phyloP scores from a whole-genome alignment of 2,888 invertebrate species.

The Blera fallax region DNA sequence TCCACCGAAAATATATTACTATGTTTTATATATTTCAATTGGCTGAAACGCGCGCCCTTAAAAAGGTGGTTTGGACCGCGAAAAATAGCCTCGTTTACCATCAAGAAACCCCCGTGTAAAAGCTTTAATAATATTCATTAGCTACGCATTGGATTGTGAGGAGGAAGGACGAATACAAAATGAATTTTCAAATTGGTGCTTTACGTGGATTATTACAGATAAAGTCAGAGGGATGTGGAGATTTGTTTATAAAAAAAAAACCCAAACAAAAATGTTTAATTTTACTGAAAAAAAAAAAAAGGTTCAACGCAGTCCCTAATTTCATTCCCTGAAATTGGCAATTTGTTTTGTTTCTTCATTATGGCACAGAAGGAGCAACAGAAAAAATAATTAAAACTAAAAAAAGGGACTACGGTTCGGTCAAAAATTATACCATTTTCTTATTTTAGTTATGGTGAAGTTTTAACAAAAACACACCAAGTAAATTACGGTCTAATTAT shows the following conservation, averaged over 20 bases:
- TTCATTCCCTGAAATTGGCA: conserved; percentile 26
- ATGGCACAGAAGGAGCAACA: background rate
- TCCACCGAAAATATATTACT: conserved; percentile 1
- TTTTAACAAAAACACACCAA: conserved; percentile 22
- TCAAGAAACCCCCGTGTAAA: background rate
- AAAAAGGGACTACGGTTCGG: conserved; percentile 7
- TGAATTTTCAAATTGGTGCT: conserved; percentile 53
- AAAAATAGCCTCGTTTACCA: background rate
- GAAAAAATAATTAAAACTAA: conserved; percentile 26
- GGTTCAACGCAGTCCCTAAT: background rate
- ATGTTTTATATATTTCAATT: conserved; percentile 27
- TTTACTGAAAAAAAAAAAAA: background rate
- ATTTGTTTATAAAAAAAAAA: background rate
- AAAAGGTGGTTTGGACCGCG: conserved; percentile 14
- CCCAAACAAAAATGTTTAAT: background rate
- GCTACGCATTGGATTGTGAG: background rate
- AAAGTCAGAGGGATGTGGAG: conserved; percentile 3
- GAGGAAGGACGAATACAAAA: conserved; percentile 3
- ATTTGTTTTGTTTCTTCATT: conserved; percentile 57
- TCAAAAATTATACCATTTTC: conserved; percentile 37
- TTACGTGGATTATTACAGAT: conserved; percentile 28
- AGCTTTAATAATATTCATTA: conserved; percentile 50
- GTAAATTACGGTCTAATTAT: conserved; percentile 69
- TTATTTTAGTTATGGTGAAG: conserved; percentile 32
- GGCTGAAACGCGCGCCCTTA: conserved; percentile 12